Percentiles rank a stretch among this genome's conserved stretches.
phyloP scores from a whole-genome alignment of 2,888 invertebrate genomes.

The Elmis aenea region DNA sequence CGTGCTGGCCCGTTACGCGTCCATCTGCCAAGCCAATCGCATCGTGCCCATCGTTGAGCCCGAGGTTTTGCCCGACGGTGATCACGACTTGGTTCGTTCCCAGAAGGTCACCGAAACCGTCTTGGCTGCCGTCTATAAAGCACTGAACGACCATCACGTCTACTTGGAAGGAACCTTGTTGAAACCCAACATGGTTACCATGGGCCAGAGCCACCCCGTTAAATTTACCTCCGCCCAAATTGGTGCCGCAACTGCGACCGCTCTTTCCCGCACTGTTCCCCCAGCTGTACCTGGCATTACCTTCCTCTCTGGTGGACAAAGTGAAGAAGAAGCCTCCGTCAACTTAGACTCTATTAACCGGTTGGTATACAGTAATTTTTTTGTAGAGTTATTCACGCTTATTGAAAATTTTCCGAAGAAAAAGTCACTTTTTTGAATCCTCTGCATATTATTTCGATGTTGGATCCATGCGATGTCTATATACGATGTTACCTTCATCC shows the following conservation, averaged over 20 bases:
- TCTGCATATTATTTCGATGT: too few species aligned
- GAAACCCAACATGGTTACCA: constrained; percentile 91
- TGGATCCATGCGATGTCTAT: too few species aligned
- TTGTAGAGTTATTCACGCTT: background rate
- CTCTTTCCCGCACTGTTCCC: constrained; percentile 86
- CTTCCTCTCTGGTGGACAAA: constrained; percentile 95
- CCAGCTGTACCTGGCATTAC: constrained; percentile 90
- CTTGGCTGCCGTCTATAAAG: constrained; percentile 88
- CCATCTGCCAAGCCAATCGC: constrained; percentile 56
- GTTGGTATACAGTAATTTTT: constrained; percentile 3
- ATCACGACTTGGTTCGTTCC: constrained; percentile 55
- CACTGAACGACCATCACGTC: constrained; percentile 90
- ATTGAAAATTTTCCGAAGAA: too few species aligned
- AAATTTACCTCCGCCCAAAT: constrained; percentile 61
- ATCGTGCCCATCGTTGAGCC: constrained; percentile 68
- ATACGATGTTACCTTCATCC: too few species aligned
- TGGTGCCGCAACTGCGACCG: constrained; percentile 84
- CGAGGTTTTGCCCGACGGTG: constrained; percentile 54
- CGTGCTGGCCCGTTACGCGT: constrained; percentile 59
- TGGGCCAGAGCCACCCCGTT: constrained; percentile 68
- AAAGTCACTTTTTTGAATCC: too few species aligned
- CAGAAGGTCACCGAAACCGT: constrained; percentile 83
- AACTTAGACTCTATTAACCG: constrained; percentile 93
- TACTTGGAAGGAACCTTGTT: constrained; percentile 95
- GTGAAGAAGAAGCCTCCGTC: constrained; percentile 91